These are phyloP conservation scores for Lottia gigantea DNA, from an alignment of 2,888 invertebrate genomes.

Conservation along the genomic window DNA sequence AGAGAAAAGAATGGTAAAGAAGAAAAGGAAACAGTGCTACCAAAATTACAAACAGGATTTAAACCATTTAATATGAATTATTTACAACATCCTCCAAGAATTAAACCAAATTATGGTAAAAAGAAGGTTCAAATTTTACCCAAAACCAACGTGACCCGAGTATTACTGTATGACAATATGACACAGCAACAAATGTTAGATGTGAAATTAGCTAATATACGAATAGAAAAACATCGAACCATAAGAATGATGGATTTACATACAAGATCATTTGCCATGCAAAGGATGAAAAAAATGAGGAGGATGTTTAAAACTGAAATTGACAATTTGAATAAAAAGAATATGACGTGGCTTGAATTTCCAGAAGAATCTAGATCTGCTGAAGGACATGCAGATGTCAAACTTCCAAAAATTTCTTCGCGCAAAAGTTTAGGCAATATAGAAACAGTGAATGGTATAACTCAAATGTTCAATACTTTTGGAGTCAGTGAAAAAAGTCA, in stretches of 20 bases:
- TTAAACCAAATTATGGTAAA: constrained; percentile 58
- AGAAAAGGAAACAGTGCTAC: too few relatives aligned
- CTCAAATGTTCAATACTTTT: constrained; percentile 37
- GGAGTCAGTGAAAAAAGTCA: background rate
- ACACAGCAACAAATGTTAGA: constrained; percentile 60
- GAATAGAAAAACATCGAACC: constrained; percentile 44
- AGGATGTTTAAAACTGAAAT: background rate
- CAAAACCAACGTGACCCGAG: constrained; percentile 55
- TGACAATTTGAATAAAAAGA: background rate
- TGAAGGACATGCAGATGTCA: constrained; percentile 19
- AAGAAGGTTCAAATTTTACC: constrained; percentile 38
- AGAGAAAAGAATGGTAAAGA: too few relatives aligned
- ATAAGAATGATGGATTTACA: constrained; percentile 48
- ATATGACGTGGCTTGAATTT: background rate
- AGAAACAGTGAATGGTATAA: constrained; percentile 39
- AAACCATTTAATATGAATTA: constrained; percentile 32
- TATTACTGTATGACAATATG: constrained; percentile 59
- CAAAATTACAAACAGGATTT: background rate
- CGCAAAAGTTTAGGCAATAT: constrained; percentile 34
- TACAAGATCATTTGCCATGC: constrained; percentile 28
- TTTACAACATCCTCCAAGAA: constrained; percentile 54
- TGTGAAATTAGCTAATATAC: constrained; percentile 48
- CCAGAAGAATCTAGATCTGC: background rate
- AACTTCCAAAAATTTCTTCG: constrained; percentile 30
- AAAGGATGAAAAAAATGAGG: constrained; percentile 17